Evolutionary conservation across 2,888 invertebrate genomes (phyloP), one percentile per base, ranked within the genome.

Genomic region (Leucozona laternaria): DNA sequence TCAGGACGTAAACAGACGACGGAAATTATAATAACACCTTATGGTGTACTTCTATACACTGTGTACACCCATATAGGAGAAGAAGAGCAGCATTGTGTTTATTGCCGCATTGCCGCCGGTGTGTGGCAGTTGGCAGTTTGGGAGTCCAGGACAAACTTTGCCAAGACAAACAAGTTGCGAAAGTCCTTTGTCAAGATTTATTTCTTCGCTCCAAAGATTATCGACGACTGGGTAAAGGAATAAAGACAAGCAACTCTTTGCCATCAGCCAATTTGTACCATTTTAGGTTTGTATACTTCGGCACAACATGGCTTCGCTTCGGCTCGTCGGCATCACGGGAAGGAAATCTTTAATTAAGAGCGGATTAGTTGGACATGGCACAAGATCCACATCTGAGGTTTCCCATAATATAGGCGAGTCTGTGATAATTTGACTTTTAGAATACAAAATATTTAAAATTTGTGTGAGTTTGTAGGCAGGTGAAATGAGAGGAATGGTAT

Each of bases 311-410:
- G n/a, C n/a, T n/a, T 81, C 77, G 81, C 80, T 85, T 85, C 81
- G 34, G 55, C 55, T 72, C 25, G 22, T 53, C 28, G 20, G 48
- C 66, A 66, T 75, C 60, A 45, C 58, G 62, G 75, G 57, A 77
- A 86, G 89, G 90, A 89, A 90, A 90, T 90, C 92, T 92, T 92
- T 92, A 92, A 92, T 92, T 92, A 92, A 92, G 92, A 91, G 89
- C 90, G 90, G 92, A 91, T 92, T 90, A 91, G 90, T 91, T 90
- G 91, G 90, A 91, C 90, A 90, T 89, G 91, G 82, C 40, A 70
- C 58, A 88, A 90, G 91, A 91, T 91, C 90, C 91, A 90, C 91
- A 91, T 91, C 91, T 91, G 91, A 89, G 91, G 91, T 91, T 90
- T 89, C 89, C 89, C 91, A 91, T 90, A 82, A 40, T 60, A 77